Conservation (phyloP, 2,888 invertebrate species). For the Brachynemurus nebulosus region DNA sequence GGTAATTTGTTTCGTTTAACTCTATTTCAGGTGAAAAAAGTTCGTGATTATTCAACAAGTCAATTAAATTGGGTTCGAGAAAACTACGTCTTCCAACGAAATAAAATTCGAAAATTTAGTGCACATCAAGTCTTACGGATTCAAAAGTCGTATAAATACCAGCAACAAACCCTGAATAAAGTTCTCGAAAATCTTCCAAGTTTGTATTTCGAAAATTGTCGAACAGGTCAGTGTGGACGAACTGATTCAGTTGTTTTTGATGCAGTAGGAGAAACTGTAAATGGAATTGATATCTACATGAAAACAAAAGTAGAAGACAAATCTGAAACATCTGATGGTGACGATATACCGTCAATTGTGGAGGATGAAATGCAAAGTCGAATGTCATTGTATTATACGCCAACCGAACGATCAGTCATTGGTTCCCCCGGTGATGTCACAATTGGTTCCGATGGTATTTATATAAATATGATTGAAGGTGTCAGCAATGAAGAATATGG, state of each 20-base stretch:
- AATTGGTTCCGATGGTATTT: slow-evolving; percentile 37
- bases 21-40: slow-evolving; percentile 63
- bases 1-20: background rate
- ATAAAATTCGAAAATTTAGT: slow-evolving; percentile 89
- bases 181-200: slow-evolving; percentile 85
- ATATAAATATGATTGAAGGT: slow-evolving; percentile 50
- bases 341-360: slow-evolving; percentile 17
- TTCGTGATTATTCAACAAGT: slow-evolving; percentile 80
- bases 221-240: slow-evolving; percentile 64
- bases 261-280: slow-evolving; percentile 44
- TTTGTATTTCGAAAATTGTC: slow-evolving; percentile 85
- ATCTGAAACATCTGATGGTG: slow-evolving; percentile 36
- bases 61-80: slow-evolving; percentile 90
- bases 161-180: slow-evolving; percentile 89
- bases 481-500: slow-evolving; percentile 12
- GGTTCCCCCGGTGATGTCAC: slow-evolving; percentile 30
- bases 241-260: slow-evolving; percentile 64
- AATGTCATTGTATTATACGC: slow-evolving; percentile 69
- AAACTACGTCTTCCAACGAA: slow-evolving; percentile 89
- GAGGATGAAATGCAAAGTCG: slow-evolving; percentile 47
- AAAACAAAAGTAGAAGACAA: slow-evolving; percentile 51
- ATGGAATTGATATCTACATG: slow-evolving; percentile 50
- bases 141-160: slow-evolving; percentile 88
- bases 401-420: slow-evolving; percentile 51
- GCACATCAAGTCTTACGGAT: slow-evolving; percentile 79